Conservation (phyloP, 2,888 invertebrate species). For the Papilio demoleus region DNA sequence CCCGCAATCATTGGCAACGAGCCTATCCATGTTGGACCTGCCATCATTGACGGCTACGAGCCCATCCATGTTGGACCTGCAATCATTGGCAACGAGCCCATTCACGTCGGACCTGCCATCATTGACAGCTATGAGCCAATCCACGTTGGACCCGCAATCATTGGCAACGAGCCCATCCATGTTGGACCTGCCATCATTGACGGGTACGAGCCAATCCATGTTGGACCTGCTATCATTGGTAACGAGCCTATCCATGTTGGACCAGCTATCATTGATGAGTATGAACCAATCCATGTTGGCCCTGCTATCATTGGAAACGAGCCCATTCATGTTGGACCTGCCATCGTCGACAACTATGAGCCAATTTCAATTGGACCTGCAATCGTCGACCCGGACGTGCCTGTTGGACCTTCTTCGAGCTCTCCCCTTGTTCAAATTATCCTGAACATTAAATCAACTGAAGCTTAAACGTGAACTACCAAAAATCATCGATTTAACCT, state of each 20-base stretch:
- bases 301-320: constrained; percentile 37
- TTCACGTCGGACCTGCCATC: neutral
- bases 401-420: neutral
- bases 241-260: constrained; percentile 40
- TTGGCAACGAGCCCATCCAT: constrained; percentile 41
- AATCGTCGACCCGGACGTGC: constrained; percentile 30
- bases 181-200: constrained; percentile 48
- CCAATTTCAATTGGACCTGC: constrained; percentile 46
- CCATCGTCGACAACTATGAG: constrained; percentile 45
- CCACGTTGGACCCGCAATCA: constrained; percentile 37
- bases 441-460: neutral
- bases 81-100: neutral
- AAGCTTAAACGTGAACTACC: neutral
- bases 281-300: constrained; percentile 35
- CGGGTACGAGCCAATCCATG: constrained; percentile 12
- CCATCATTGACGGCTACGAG: constrained; percentile 44
- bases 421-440: constrained; percentile 10
- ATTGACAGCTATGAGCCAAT: neutral
- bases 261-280: constrained; percentile 43
- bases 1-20: constrained; percentile 42
- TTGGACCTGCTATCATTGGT: constrained; percentile 50
- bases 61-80: constrained; percentile 29
- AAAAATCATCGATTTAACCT: neutral
- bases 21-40: constrained; percentile 51
- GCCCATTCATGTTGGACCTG: constrained; percentile 49